phyloP scores from a whole-genome alignment of 2,888 invertebrate species.

The Bellardia pandia region DNA sequence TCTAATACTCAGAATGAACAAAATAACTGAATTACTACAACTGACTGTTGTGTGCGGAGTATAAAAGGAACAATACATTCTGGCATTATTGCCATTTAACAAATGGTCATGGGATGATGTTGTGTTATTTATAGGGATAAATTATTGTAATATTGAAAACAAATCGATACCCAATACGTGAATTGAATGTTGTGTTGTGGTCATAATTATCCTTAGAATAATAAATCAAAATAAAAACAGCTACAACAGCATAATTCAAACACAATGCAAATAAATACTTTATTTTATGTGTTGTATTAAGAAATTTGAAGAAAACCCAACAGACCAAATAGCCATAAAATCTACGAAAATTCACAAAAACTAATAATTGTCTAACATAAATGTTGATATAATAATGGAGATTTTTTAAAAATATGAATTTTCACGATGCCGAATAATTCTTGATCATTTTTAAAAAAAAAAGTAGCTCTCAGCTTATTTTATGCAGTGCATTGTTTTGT shows the following conservation, averaged over 20 bases:
- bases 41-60: not conserved
- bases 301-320: no score
- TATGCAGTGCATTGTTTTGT: no score
- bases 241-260: constrained; percentile 47
- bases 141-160: constrained; percentile 52
- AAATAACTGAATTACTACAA: constrained; percentile 40
- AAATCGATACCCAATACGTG: constrained; percentile 51
- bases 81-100: constrained; percentile 49
- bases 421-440: no score
- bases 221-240: constrained; percentile 67
- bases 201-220: constrained; percentile 65
- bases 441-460: no score
- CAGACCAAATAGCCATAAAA: no score
- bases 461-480: no score
- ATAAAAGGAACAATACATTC: constrained; percentile 46
- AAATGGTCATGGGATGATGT: constrained; percentile 35
- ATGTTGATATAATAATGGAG: no score
- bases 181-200: constrained; percentile 63
- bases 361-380: no score
- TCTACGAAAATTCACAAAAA: no score
- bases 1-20: constrained; percentile 47
- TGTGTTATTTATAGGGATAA: constrained; percentile 39
- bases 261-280: not conserved
- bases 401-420: no score
- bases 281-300: no score